A percentile compares a stretch with the other conserved stretches of the same genome.
Conservation (phyloP, 2,113 vertebrate species). For the Falco punctatus region DNA sequence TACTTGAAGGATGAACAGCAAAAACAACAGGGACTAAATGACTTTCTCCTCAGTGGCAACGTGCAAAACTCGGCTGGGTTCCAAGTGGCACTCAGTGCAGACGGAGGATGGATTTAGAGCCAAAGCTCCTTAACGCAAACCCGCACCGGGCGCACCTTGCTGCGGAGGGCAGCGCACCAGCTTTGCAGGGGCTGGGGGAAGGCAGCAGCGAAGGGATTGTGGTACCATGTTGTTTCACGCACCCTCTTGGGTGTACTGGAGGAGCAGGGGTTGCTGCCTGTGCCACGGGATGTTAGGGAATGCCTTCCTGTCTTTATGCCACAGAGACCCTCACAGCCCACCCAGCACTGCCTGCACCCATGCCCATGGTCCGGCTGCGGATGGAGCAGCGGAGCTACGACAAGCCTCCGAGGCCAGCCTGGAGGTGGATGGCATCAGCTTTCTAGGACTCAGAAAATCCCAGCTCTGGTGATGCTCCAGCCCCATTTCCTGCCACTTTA, state of each 20-base stretch:
- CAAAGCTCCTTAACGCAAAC: neutral
- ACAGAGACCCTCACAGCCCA: neutral
- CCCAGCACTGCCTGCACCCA: neutral
- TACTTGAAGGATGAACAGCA: constrained; percentile 33
- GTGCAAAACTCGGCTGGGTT: neutral
- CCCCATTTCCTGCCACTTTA: neutral
- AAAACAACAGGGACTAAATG: neutral
- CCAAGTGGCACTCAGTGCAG: neutral
- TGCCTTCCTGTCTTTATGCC: neutral
- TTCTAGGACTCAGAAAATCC: neutral
- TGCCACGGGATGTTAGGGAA: neutral
- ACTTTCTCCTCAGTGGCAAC: neutral
- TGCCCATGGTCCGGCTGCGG: fast-evolving
- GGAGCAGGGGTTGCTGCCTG: fast-evolving
- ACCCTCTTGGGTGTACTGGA: neutral
- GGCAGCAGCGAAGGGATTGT: neutral
- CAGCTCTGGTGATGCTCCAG: neutral
- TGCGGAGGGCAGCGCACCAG: neutral
- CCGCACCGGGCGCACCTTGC: neutral
- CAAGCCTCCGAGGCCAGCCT: neutral
- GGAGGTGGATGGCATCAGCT: fast-evolving
- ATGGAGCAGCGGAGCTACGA: neutral
- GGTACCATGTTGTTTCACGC: neutral
- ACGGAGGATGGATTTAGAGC: constrained; percentile 35
- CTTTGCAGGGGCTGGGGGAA: neutral